Evolutionary conservation across 2,113 vertebrate genomes (phyloP).

Genomic region (Nothoprocta pentlandii): DNA sequence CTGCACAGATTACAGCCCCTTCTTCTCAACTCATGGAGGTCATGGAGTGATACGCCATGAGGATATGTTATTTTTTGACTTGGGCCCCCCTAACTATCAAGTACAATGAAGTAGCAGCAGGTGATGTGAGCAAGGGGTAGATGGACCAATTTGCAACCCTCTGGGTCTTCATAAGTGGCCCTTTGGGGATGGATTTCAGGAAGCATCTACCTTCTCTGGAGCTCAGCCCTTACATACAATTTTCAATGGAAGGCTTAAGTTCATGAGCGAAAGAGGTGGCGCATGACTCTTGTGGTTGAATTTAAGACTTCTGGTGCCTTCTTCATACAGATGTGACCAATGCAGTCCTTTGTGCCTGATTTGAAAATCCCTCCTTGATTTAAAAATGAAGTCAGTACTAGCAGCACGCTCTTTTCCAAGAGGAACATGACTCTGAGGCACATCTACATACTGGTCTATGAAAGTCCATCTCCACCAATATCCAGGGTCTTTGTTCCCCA

Average conservation of each 20-base stretch:
- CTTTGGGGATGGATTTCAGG: not conserved
- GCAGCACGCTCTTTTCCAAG: not conserved
- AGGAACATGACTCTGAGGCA: not conserved
- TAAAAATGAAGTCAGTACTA: not conserved
- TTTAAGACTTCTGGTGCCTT: not conserved
- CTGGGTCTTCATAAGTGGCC: rapidly evolving
- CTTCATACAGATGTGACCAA: rapidly evolving
- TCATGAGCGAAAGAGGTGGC: not conserved
- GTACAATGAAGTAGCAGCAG: not conserved
- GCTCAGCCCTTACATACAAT: not conserved
- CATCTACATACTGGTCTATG: rapidly evolving
- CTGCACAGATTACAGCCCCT: not conserved
- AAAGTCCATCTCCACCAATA: not conserved
- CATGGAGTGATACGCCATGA: not conserved
- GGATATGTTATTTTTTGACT: not conserved
- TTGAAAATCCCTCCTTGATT: not conserved
- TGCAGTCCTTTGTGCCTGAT: not conserved
- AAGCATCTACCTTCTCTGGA: not conserved
- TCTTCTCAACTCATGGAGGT: not conserved
- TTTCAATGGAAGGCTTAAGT: not conserved
- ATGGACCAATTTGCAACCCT: not conserved
- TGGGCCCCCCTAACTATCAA: not conserved
- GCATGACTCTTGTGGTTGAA: not conserved
- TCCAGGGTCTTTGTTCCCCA: rapidly evolving
- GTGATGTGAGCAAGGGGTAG: not conserved